phyloP scores from a whole-genome alignment of 2,113 vertebrate genomes.

The Amia ocellicauda region DNA sequence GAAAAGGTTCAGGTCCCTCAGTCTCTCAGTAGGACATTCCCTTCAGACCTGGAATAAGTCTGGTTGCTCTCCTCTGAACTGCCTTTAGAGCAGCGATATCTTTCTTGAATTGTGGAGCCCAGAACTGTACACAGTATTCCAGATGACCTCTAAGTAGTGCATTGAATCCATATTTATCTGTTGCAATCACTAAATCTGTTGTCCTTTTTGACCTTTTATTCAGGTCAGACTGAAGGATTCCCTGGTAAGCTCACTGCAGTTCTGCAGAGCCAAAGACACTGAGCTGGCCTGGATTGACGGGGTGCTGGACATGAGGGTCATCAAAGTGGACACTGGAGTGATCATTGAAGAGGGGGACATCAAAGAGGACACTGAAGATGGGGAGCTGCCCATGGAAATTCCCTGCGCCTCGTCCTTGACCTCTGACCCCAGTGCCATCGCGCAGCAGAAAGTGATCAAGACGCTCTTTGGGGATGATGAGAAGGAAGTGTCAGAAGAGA shows the following conservation, averaged over 20 bases:
- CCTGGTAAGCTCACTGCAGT: conserved; percentile 94
- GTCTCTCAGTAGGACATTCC: too few relatives aligned
- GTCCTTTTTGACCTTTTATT: not conserved
- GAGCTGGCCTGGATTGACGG: conserved; percentile 97
- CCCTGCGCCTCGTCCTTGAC: conserved; percentile 46
- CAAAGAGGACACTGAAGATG: conserved; percentile 79
- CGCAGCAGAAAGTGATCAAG: conserved; percentile 88
- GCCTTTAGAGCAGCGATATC: too few relatives aligned
- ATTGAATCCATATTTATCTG: too few relatives aligned
- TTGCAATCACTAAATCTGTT: too few relatives aligned
- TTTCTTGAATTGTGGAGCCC: too few relatives aligned
- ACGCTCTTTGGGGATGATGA: conserved; percentile 91
- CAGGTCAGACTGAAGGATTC: conserved; percentile 97
- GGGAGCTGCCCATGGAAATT: conserved; percentile 77
- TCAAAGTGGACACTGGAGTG: conserved; percentile 94
- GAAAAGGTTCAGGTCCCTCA: too few relatives aligned
- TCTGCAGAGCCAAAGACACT: conserved; percentile 94
- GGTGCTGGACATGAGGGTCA: conserved; percentile 94
- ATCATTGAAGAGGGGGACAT: conserved; percentile 86
- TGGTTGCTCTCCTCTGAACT: too few relatives aligned
- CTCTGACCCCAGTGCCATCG: conserved; percentile 70
- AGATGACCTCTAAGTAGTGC: too few relatives aligned
- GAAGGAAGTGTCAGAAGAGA: conserved; percentile 86
- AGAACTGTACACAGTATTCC: too few relatives aligned
- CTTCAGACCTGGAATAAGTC: too few relatives aligned